Percentiles rank a stretch among this genome's conserved stretches.
Evolutionary conservation across 1,140 invertebrate genomes (phyloP).

Genomic region (Drosophila tristis): DNA sequence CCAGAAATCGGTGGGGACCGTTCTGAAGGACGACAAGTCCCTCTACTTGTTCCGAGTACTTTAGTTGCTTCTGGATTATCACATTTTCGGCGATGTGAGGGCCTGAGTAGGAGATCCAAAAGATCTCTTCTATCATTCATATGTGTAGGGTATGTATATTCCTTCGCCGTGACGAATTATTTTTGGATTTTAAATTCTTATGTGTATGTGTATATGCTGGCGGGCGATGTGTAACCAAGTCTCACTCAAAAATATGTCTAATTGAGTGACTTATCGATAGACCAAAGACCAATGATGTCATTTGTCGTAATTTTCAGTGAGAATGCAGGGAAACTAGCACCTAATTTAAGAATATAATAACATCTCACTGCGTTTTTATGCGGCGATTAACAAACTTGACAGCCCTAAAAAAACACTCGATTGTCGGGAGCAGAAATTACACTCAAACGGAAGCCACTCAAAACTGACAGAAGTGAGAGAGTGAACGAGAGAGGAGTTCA

Average conservation of each 20-base stretch:
- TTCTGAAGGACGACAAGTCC: conserved; percentile 92
- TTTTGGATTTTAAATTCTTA: conserved; percentile 45
- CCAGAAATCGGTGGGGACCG: conserved; percentile 95
- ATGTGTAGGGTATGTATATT: conserved; percentile 26
- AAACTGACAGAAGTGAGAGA: background rate
- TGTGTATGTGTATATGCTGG: conserved; percentile 19
- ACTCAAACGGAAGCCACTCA: conserved; percentile 6
- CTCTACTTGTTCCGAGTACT: conserved; percentile 98
- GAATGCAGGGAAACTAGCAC: too few species aligned
- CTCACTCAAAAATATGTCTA: background rate
- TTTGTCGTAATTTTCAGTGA: too few species aligned
- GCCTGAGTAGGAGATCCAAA: conserved; percentile 72
- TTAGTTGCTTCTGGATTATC: conserved; percentile 94
- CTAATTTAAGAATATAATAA: too few species aligned
- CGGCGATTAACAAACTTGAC: too few species aligned
- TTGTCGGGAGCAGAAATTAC: background rate
- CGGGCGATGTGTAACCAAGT: conserved; percentile 10
- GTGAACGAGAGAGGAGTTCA: conserved; percentile 18
- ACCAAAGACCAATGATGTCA: background rate
- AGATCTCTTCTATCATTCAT: too few species aligned
- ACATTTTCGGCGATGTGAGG: conserved; percentile 94
- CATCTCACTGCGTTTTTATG: too few species aligned
- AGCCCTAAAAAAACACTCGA: too few species aligned
- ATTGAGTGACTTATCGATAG: conserved; percentile 31
- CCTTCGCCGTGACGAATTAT: conserved; percentile 41